Base-by-base conservation (phyloP, 2,113 vertebrate genomes). In the Platysteira castanea region DNA sequence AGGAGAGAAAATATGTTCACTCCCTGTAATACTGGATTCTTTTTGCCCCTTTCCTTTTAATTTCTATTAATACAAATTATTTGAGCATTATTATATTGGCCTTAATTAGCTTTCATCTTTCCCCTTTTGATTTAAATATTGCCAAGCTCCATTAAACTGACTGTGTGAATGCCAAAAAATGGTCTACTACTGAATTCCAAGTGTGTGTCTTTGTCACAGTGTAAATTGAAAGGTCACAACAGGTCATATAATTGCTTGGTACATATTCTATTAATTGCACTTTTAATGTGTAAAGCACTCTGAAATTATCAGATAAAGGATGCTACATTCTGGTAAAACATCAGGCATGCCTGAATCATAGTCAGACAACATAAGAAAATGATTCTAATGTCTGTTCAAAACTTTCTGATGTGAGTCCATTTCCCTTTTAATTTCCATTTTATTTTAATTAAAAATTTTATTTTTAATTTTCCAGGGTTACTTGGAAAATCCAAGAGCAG, bases 81-180 rank as follows among this genome's bases (percentile, higher is more conserved):
- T 91, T 88, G 47, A 93, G 19, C 71, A 50, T 90, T 93, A 89
- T n/a, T 90, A 49, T 81, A 81, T 90, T 84, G 82, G 52, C 44
- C 71, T 82, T 96, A 95, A 93, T 93, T 94, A 93, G 83, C 83
- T 94, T 92, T 93, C 79, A 53, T 90, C 56, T 88, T 87, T 88
- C 61, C 64, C 26, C 68, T 68, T 94, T 96, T 92, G 71, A 90
- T 92, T 95, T 95, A 63, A 89, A 84, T 93, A 81, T 80, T 95
- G 95, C 76, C 90, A 94, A 93, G 80, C 71, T 88, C 85, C 75
- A 86, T 95, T 93, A 90, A 93, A 93, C 67, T 2, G 4, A 12
- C 47, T 71, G n/a, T 52, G 50, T 84, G 71, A 49, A 67, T 88
- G 81, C 82, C 85, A 94, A 79, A 64, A 96, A 93, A 78, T 75